These are phyloP conservation scores for Ctenodactylus gundi DNA, from an alignment of 2,113 vertebrate species.

Conservation along the genomic window DNA sequence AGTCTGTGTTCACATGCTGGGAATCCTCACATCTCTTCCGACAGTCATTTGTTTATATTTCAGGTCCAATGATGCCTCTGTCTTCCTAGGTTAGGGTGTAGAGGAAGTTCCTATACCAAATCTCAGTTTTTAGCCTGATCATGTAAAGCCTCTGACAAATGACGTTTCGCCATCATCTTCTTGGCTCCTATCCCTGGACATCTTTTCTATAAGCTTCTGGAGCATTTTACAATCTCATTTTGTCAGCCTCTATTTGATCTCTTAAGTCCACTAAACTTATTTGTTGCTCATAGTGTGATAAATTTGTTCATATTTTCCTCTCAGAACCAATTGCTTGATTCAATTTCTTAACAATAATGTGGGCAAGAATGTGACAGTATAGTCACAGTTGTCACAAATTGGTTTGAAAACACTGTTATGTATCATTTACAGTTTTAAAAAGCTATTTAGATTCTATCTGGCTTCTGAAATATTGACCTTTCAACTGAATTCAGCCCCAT, in stretches of 20 bases:
- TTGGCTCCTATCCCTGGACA: too few species aligned
- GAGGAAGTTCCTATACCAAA: too few species aligned
- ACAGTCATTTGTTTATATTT: too few species aligned
- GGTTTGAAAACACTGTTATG: neutral
- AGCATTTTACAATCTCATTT: neutral
- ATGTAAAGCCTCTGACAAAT: too few species aligned
- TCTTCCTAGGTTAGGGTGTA: too few species aligned
- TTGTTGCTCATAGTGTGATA: neutral
- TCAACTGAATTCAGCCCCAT: neutral
- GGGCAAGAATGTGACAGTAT: neutral
- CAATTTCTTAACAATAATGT: neutral
- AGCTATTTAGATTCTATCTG: neutral
- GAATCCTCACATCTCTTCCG: too few species aligned
- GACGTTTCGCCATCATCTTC: too few species aligned
- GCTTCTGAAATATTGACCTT: neutral
- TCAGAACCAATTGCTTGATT: neutral
- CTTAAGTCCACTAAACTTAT: neutral
- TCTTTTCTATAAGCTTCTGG: neutral
- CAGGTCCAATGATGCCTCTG: too few species aligned
- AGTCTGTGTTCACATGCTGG: too few species aligned
- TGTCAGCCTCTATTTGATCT: neutral
- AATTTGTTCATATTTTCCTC: neutral
- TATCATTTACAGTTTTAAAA: neutral
- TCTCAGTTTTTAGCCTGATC: too few species aligned
- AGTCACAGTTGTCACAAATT: neutral